Evolutionary conservation across 2,113 vertebrate genomes (phyloP), one percentile per base, ranked within the genome.

Genomic region (Tinamus guttatus): DNA sequence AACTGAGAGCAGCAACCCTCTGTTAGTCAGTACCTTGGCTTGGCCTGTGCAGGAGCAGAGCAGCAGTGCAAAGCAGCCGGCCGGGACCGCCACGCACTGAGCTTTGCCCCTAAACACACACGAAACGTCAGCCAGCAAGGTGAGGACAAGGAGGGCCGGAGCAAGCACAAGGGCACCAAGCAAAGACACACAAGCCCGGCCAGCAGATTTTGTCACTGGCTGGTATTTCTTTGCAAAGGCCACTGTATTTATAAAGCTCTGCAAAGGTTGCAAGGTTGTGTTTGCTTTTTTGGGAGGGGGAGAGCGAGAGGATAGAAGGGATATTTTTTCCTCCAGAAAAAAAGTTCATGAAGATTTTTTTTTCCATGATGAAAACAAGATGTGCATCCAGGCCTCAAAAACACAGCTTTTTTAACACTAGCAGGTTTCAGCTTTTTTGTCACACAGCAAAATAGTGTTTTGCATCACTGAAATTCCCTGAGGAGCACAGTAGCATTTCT

Each of bases 1-100:
- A 96, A 98, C 97, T 97, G 97, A 98, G 97, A 97, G 95, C 98
- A 98, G 96, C 96, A 96, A 98, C 90, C 97, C 94, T 82, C 91
- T 94, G 17, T 58, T 58, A 94, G 80, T 89, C 82, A 90, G 41
- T 94, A 98, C 98, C 62, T 95, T 69, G 98, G 96, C 96, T 91
- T 91, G 98, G 94, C 32, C 96, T 93, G 91, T 47, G 82, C 95
- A 86, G 94, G 75, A 90, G 15, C 76, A 97, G 97, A 97, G 80
- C 36, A 8, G 68, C 17, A 4, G 41, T 30, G 40, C n/a, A n/a
- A 13, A 92, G 70, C 76, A 87, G 63, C 56, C 70, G 36, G 36
- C 49, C 90, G 71, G 49, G 64, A 93, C 40, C 40, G 68, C 11
- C 40, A 74, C 41, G 40, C 77, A 52, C 2, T 2, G 27, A 91